Percentiles rank a stretch among this genome's conserved stretches.
phyloP scores from a whole-genome alignment of 2,797 vertebrate genomes.

The Sardinella longiceps region DNA sequence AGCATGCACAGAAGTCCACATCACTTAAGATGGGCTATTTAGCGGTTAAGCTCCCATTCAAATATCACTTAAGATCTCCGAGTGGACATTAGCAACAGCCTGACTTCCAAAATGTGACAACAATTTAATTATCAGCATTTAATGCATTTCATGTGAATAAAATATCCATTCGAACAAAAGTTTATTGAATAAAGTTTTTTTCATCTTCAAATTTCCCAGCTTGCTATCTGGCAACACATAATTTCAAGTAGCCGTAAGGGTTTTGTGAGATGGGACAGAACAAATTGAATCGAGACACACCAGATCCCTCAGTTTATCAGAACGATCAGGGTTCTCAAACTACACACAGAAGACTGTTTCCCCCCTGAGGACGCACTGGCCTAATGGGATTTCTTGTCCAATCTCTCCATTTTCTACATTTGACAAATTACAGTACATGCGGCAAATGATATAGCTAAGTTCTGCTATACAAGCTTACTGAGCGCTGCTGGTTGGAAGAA shows the following conservation, averaged over 20 bases:
- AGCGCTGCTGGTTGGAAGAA: too few species aligned
- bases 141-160: background rate
- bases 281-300: too few species aligned
- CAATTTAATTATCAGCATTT: background rate
- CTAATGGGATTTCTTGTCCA: too few species aligned
- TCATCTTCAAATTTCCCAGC: background rate
- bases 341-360: background rate
- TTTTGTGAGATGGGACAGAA: too few species aligned
- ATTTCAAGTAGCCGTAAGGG: background rate
- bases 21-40: background rate
- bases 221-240: background rate
- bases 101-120: background rate
- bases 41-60: background rate
- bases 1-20: background rate
- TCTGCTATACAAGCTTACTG: too few species aligned
- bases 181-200: too few species aligned
- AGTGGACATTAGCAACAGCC: background rate
- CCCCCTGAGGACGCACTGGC: too few species aligned
- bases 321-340: background rate
- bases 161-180: too few species aligned
- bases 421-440: too few species aligned
- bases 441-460: background rate
- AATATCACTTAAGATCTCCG: background rate
- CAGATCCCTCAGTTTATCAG: background rate
- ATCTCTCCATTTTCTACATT: too few species aligned